Base-by-base conservation (phyloP, 2,888 invertebrate genomes). In the Mesochorus sp. region DNA sequence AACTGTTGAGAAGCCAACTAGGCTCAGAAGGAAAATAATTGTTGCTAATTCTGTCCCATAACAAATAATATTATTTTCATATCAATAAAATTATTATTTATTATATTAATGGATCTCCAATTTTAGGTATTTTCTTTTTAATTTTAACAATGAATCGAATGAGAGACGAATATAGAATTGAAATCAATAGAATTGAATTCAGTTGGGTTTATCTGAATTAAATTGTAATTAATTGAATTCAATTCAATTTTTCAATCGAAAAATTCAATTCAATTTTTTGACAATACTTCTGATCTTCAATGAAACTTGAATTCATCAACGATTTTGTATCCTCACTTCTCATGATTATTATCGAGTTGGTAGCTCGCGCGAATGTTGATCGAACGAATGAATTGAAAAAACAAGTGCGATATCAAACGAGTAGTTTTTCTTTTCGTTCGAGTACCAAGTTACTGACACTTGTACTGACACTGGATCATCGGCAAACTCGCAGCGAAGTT, bases 301-400 rank as follows among this genome's bases (percentile, higher is more conserved):
- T 12, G n/a, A 44, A 44, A 34, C 28, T 5, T 8, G 10, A 10
- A 12, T 44, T 68, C 34, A 34, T 10, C 14, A 4, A 24, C n/a
- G 0, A 17, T 5, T n/a, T 17, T 1, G 0, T 3, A n/a, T 42
- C 26, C 62, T 70, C 55, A 70, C 68, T 19, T 8, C 24, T 28
- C 62, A 57, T 70, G 14, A 14, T 75, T 44, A n/a, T 14, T 2
- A 14, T 4, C 1, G 8, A 34, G 21, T 26, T 17, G 10, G 24
- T n/a, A 39, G 12, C 4, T 34, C 31, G 31, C 31, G 17, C 14
- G n/a, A 53, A 51, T 34, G 42, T 67, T 10, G 42, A 2, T 2
- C 66, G 31, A 42, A 53, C 14, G 17, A 5, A 42, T 28, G 34
- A 51, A 67, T 53, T 53, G 10, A 61, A 14, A 44, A 34, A 6